Conservation (phyloP, 1,140 invertebrate genomes). For the Galleria mellonella region DNA sequence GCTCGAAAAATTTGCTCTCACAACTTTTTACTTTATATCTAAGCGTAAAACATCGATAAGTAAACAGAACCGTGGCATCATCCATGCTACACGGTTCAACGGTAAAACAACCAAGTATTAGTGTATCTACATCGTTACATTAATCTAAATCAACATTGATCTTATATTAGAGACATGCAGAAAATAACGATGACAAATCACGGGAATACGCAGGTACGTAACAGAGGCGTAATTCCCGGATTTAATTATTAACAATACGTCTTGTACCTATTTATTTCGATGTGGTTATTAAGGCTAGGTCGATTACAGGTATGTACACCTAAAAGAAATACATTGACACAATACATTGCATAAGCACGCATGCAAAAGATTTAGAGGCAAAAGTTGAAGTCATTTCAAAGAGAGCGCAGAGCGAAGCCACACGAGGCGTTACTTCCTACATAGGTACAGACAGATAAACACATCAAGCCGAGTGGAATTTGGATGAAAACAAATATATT, state of each 20-base stretch:
- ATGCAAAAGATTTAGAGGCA: conserved; percentile 71
- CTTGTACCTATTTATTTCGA: conserved; percentile 63
- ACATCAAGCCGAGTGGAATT: conserved; percentile 57
- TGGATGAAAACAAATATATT: conserved; percentile 66
- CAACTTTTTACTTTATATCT: conserved; percentile 46
- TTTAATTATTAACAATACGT: conserved; percentile 29
- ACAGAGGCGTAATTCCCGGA: too few relatives aligned
- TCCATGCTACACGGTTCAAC: conserved; percentile 45
- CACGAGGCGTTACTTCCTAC: conserved; percentile 9
- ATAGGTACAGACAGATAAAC: neutral
- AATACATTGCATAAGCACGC: conserved; percentile 64
- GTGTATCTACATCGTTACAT: conserved; percentile 55
- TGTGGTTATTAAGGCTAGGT: conserved; percentile 70
- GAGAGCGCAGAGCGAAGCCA: conserved; percentile 33
- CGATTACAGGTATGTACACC: conserved; percentile 53
- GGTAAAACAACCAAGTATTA: conserved; percentile 45
- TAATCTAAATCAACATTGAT: conserved; percentile 29
- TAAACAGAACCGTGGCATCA: conserved; percentile 33
- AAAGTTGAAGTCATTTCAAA: conserved; percentile 40
- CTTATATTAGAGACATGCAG: conserved; percentile 61
- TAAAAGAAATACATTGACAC: conserved; percentile 57
- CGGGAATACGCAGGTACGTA: neutral
- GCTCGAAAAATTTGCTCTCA: conserved; percentile 65
- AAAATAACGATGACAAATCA: conserved; percentile 21
- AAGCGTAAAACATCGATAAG: conserved; percentile 60